Conservation (phyloP, 2,888 invertebrate species). For the Dolichopus griseipennis region DNA sequence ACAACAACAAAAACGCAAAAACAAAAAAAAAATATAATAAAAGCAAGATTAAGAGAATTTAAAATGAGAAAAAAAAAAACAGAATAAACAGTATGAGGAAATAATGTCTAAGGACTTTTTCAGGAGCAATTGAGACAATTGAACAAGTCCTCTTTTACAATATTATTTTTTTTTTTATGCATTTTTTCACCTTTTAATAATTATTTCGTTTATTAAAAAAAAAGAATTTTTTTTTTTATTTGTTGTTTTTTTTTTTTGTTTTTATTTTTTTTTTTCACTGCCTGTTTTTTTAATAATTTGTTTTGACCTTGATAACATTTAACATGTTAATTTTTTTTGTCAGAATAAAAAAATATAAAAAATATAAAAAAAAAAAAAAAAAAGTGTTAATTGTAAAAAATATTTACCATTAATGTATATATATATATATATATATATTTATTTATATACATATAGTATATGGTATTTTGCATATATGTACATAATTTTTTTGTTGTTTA, state of each 20-base stretch:
- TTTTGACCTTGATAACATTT: constrained; percentile 6
- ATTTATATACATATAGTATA: too few species aligned
- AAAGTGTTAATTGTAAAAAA: constrained; percentile 6
- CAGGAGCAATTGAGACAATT: constrained; percentile 6
- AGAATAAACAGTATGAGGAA: not conserved
- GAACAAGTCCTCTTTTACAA: not conserved
- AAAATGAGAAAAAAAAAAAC: too few species aligned
- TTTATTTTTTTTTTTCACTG: not conserved
- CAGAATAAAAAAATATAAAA: not conserved
- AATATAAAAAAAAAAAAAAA: too few species aligned
- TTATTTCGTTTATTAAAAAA: not conserved
- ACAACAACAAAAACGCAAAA: not conserved
- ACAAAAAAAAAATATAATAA: not conserved
- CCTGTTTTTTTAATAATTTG: not conserved
- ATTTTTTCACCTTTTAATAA: constrained; percentile 3
- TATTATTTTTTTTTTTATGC: not conserved
- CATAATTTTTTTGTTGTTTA: too few species aligned
- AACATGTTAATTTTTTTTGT: constrained; percentile 6
- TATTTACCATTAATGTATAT: not conserved
- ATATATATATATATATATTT: too few species aligned
- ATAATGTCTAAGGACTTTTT: constrained; percentile 9
- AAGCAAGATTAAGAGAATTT: not conserved
- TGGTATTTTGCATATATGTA: too few species aligned
- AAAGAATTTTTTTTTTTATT: not conserved
- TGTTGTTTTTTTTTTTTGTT: not conserved